Percentiles rank a stretch among this genome's conserved stretches.
These are phyloP conservation scores for human DNA, from an alignment of 2,113 vertebrate genomes.

Conservation along the genomic window GRCh38 chr2:154816501-154817000, in stretches of 20 bases:
- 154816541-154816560: not conserved
- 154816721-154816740: not conserved
- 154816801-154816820: not conserved
- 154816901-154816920: conserved; percentile 17
- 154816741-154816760: not conserved
- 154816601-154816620: not conserved
- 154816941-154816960: not conserved
- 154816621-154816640: not conserved
- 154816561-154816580: not conserved
- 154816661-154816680: not conserved
- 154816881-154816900: not conserved
- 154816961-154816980: not conserved
- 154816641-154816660: not conserved
- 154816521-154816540: not conserved
- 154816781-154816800: not conserved
- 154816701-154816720: not conserved
- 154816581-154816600: not conserved
- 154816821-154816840: not conserved
- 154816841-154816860: not conserved
- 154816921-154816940: not conserved
- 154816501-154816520: not conserved
- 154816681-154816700: not conserved
- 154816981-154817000: not conserved
- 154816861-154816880: not conserved
- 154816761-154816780: not conserved